Percentiles rank a stretch among this genome's conserved stretches.
These are phyloP conservation scores for Chondrosia reniformis DNA, from an alignment of 37 sponge, comb jelly and placozoan genomes.

Conservation along the genomic window DNA sequence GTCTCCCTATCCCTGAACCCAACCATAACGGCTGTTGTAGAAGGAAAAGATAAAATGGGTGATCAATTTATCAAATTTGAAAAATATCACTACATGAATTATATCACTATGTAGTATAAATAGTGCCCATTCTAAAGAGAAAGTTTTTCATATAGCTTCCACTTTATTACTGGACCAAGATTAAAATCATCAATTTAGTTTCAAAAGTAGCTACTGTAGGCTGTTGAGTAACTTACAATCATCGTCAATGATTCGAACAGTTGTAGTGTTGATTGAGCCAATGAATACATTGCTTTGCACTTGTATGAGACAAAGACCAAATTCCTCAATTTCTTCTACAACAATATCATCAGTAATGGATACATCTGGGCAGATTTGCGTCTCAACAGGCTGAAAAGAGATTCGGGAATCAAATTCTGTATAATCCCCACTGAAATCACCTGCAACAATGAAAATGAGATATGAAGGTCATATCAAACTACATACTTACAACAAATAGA, in stretches of 20 bases:
- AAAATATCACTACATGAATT: no score
- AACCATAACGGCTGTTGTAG: neutral
- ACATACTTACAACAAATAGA: no score
- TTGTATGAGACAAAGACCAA: conserved; percentile 9
- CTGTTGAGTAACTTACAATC: conserved; percentile 14
- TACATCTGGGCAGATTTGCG: conserved; percentile 1
- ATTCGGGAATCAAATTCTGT: neutral
- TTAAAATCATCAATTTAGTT: no score
- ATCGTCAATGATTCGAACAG: conserved; percentile 11
- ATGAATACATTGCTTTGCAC: neutral
- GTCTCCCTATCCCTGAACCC: conserved; percentile 6
- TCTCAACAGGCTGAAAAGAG: neutral
- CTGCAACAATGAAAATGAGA: no score
- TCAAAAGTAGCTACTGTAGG: no score
- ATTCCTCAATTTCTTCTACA: conserved; percentile 8
- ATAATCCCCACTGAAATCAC: conserved; percentile 16
- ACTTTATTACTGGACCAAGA: no score
- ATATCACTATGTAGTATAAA: no score
- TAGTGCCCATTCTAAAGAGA: no score
- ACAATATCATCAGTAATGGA: conserved; percentile 6
- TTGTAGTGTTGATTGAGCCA: conserved; percentile 5
- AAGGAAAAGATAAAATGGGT: neutral
- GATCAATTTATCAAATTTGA: no score
- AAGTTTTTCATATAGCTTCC: no score
- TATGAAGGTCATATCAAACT: no score